These are phyloP conservation scores for Electrona antarctica DNA, from an alignment of 2,113 vertebrate species.

Conservation along the genomic window DNA sequence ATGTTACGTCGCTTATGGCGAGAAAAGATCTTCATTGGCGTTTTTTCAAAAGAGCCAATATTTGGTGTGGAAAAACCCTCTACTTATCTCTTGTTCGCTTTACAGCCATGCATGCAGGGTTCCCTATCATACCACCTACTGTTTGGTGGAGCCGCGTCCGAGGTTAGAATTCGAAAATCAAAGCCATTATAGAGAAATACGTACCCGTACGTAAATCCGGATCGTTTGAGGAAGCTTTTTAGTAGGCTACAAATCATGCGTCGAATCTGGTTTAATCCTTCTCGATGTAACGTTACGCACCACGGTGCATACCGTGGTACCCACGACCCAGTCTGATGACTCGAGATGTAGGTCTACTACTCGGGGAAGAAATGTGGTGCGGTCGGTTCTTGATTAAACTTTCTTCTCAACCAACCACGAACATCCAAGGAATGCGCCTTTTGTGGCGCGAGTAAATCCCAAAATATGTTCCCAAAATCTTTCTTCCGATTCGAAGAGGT, in stretches of 20 bases:
- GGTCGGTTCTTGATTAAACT: conserved; percentile 63
- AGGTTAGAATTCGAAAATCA: not conserved
- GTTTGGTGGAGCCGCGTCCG: no score
- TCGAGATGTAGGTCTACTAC: conserved; percentile 4
- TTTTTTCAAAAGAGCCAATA: no score
- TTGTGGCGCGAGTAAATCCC: conserved; percentile 58
- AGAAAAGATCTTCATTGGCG: no score
- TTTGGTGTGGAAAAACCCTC: no score
- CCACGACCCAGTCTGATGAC: conserved; percentile 39
- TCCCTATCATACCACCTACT: no score
- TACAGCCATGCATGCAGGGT: no score
- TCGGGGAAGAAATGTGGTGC: conserved; percentile 42
- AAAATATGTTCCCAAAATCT: conserved; percentile 60
- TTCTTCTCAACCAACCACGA: conserved; percentile 54
- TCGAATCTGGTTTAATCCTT: conserved; percentile 57
- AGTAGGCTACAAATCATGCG: conserved; percentile 43
- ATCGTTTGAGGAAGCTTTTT: conserved; percentile 39
- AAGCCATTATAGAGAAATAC: conserved; percentile 41
- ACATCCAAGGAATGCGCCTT: conserved; percentile 63
- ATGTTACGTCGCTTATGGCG: no score
- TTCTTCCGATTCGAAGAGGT: conserved; percentile 72
- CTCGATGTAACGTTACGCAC: conserved; percentile 38
- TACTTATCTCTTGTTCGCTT: no score
- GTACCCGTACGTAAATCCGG: conserved; percentile 59
- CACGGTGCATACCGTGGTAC: conserved; percentile 63